These are phyloP conservation scores for Melopsittacus undulatus DNA, from an alignment of 2,797 vertebrate species.

Conservation along the genomic window DNA sequence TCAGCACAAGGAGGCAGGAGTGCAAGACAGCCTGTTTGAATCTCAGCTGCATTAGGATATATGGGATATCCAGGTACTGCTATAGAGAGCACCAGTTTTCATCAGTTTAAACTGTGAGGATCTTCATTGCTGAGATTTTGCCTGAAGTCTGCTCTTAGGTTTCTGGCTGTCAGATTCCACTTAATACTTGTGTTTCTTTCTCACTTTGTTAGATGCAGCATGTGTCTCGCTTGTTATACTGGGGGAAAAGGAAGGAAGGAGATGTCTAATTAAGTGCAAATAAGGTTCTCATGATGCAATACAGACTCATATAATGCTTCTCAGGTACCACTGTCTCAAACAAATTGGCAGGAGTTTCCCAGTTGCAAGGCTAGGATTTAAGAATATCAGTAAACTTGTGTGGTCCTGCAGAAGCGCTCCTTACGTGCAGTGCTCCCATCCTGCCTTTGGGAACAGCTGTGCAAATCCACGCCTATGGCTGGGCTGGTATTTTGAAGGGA, in stretches of 20 bases:
- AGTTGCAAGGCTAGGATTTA: conserved; percentile 1
- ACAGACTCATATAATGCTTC: conserved; percentile 45
- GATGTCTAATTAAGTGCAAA: conserved; percentile 51
- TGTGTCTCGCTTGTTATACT: not conserved
- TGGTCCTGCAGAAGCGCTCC: conserved; percentile 73
- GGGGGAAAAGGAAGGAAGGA: not conserved
- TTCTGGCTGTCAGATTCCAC: not conserved
- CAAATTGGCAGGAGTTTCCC: conserved; percentile 36
- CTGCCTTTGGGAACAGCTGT: conserved; percentile 56
- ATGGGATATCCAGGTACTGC: not conserved
- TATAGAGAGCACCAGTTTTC: not conserved
- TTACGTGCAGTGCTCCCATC: conserved; percentile 2
- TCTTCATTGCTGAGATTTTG: not conserved
- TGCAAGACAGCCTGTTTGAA: not conserved
- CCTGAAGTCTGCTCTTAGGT: not conserved
- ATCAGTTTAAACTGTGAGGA: not conserved
- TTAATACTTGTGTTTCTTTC: conserved; percentile 16
- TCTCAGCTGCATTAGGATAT: not conserved
- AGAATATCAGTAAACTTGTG: conserved; percentile 71
- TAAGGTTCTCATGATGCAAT: conserved; percentile 46
- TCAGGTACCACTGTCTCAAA: conserved; percentile 57
- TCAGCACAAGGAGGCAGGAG: not conserved
- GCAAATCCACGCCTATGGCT: conserved; percentile 53
- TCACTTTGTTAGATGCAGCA: conserved; percentile 34
- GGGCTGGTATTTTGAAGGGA: conserved; percentile 20